Evolutionary conservation across 2,888 invertebrate genomes (phyloP).

Genomic region (Caenorhabditis sulstoni): DNA sequence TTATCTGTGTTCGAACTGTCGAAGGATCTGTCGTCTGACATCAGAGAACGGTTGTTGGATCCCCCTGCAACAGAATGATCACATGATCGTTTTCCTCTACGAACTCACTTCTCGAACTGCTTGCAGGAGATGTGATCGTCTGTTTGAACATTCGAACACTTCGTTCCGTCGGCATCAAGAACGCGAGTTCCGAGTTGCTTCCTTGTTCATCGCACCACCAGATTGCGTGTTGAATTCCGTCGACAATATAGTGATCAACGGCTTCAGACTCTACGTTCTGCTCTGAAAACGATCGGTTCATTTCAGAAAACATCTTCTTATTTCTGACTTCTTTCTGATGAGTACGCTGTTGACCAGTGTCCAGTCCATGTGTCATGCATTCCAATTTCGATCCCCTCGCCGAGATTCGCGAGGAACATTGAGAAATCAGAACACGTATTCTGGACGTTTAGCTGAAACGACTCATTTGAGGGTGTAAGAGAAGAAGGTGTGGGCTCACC

Average conservation of each 20-base stretch:
- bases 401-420: slow-evolving; percentile 86
- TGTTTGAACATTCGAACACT: slow-evolving; percentile 70
- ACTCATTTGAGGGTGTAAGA: background rate
- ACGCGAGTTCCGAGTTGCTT: slow-evolving; percentile 87
- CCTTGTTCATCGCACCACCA: slow-evolving; percentile 72
- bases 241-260: slow-evolving; percentile 75
- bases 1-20: slow-evolving; percentile 37
- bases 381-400: slow-evolving; percentile 90
- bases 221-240: slow-evolving; percentile 75
- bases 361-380: slow-evolving; percentile 97
- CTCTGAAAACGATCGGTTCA: slow-evolving; percentile 47
- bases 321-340: slow-evolving; percentile 67
- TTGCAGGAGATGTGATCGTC: slow-evolving; percentile 67
- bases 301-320: background rate
- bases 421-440: slow-evolving; percentile 83
- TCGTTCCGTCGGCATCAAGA: slow-evolving; percentile 87
- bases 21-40: slow-evolving; percentile 57
- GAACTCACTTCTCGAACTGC: slow-evolving; percentile 56
- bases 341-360: slow-evolving; percentile 87
- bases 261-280: slow-evolving; percentile 62
- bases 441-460: slow-evolving; percentile 81
- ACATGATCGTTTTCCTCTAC: background rate
- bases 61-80: slow-evolving; percentile 40
- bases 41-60: slow-evolving; percentile 58
- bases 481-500: slow-evolving; percentile 81